phyloP scores from a whole-genome alignment of 2,797 vertebrate species.

The Masticophis lateralis region DNA sequence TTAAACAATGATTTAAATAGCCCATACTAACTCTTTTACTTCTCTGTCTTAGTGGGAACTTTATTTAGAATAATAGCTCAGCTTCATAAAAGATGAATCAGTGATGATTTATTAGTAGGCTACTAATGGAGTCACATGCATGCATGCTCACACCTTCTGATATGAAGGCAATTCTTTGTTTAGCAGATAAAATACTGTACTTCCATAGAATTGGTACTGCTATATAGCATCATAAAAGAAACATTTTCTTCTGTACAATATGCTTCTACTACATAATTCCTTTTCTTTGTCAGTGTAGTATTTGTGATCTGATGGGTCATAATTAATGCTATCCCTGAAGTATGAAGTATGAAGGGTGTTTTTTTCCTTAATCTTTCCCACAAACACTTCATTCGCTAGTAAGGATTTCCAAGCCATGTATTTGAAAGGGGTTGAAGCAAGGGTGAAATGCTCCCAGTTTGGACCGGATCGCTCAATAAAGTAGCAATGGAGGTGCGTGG shows the following conservation, averaged over 20 bases:
- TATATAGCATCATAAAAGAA: neutral
- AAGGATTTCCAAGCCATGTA: neutral
- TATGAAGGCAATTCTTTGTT: neutral
- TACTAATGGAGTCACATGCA: neutral
- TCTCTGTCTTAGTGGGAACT: neutral
- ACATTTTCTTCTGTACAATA: neutral
- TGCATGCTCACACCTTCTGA: neutral
- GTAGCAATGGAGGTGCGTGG: too few relatives aligned
- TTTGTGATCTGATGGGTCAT: neutral
- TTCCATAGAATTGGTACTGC: neutral
- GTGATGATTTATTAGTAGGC: neutral
- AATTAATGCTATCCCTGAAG: neutral
- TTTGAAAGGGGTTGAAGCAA: neutral
- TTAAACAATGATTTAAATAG: neutral
- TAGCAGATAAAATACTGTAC: neutral
- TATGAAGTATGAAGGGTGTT: neutral
- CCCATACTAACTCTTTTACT: neutral
- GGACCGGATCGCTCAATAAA: too few relatives aligned
- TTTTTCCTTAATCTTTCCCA: neutral
- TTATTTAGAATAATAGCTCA: conserved; percentile 9
- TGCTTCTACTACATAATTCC: neutral
- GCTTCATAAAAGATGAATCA: conserved; percentile 1
- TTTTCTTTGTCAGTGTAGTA: neutral
- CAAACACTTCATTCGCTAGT: neutral
- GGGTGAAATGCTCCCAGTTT: too few relatives aligned